Evolutionary conservation across 2,797 vertebrate genomes (phyloP).

Genomic region (Microcaecilia unicolor): DNA sequence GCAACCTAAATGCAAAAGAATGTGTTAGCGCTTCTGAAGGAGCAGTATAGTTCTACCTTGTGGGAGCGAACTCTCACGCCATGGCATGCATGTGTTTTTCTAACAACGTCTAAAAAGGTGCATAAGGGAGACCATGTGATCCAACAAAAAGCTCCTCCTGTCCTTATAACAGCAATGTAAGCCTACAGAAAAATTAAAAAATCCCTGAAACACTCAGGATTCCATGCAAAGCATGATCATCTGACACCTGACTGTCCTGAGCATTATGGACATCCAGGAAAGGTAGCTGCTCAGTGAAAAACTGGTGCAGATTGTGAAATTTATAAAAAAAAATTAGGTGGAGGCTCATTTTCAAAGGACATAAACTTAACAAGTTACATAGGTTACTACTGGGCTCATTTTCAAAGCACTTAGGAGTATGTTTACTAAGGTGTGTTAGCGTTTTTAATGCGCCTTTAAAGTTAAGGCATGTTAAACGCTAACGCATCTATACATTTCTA

Average conservation of each 20-base stretch:
- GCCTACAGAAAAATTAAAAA: not conserved
- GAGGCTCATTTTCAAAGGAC: too few species aligned
- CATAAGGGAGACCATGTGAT: slow-evolving; percentile 3
- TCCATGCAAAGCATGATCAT: slow-evolving; percentile 11
- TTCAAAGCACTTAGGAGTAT: too few species aligned
- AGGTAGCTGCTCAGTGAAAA: slow-evolving; percentile 54
- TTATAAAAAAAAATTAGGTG: too few species aligned
- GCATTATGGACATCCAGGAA: slow-evolving; percentile 40
- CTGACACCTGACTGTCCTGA: slow-evolving; percentile 35
- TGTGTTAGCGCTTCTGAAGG: slow-evolving; percentile 35
- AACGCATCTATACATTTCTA: too few species aligned
- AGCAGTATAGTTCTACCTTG: slow-evolving; percentile 38
- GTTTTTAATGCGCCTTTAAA: too few species aligned
- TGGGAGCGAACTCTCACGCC: slow-evolving; percentile 47
- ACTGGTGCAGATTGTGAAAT: slow-evolving; percentile 64
- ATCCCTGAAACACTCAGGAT: not conserved
- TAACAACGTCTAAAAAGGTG: slow-evolving; percentile 43
- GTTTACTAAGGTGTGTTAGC: too few species aligned
- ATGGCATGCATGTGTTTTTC: slow-evolving; percentile 32
- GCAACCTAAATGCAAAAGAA: slow-evolving; percentile 39
- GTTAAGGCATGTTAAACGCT: too few species aligned
- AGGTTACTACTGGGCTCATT: too few species aligned
- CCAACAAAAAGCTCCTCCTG: not conserved
- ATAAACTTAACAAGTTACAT: too few species aligned
- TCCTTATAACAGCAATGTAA: not conserved